Evolutionary conservation across 2,113 vertebrate species (phyloP), one percentile per base, ranked within the genome.

Genomic region (Cyanoliseus patagonus): DNA sequence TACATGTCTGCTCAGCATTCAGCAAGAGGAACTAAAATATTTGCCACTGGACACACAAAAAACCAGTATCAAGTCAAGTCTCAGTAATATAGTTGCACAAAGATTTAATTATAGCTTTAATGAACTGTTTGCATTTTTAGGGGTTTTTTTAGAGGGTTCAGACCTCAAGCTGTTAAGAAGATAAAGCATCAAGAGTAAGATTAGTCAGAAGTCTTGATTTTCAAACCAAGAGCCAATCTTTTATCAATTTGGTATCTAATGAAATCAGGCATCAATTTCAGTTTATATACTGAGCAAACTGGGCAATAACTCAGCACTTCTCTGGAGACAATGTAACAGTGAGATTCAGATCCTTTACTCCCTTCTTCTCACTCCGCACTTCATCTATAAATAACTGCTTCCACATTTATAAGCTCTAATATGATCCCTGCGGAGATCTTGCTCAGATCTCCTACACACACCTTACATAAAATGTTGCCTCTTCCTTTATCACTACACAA

Each of bases 381-480:
- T 52, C 35, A 51, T 61, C 94, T 91, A 83, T 44, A 73, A 95
- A 95, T 85, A 79, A 46, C 66, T 2, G 0, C 70, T 84, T 88
- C 84, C 84, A 73, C 84, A 41, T 87, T 87, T 57, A 16, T 6
- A 79, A 46, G 35, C 83, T 94, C 70, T 23, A 81, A 39, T 35
- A 13, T 11, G 66, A 92, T 92, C 77, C 89, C 84, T 25, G 57
- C 28, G 57, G 89, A 95, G 91, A 87, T 89, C 86, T 86, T 42
- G 8, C 88, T 85, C 89, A 47, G 66, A 76, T 96, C 96, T 95
- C 96, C 94, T 96, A 91, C 95, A 96, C 94, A 91, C 0, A 0
- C 81, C 93, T 96, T 89, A 95, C 89, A 92, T 95, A 95, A 96
- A 96, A 35, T 1, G 9, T 46, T 94, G 93, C 66, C 66, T 95